Evolutionary conservation across 2,888 invertebrate genomes (phyloP), one percentile per base, ranked within the genome.

Genomic region (Neuroscelio doddi): DNA sequence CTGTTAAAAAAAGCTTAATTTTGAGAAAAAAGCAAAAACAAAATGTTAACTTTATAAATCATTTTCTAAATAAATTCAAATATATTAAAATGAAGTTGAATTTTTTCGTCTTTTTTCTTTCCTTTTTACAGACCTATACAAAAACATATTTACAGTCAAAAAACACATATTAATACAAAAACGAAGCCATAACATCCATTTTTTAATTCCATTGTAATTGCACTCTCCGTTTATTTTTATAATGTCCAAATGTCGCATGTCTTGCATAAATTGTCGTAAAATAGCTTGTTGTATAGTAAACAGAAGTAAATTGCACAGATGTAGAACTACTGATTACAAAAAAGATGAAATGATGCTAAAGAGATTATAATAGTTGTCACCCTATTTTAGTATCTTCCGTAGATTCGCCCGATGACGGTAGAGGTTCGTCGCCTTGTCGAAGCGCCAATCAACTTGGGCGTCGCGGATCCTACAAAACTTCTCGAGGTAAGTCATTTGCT

Each of bases 401-500:
- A 82, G 92, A 92, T 86, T 91, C 91, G 5, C 91, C 92, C 45
- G 92, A 92, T 72, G 92, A 93, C 75, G 92, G 92, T 79, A 88
- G 92, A 80, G 91, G 90, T 62, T 89, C 90, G 85, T 92, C 92
- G 0, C 92, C 92, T 14, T 89, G 90, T 80, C 86, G 88, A 75
- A 90, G 90, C 77, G 86, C 86, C 71, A 87, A 87, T 73, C 88
- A 87, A 72, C 88, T 94, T 70, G 94, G 92, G 63, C 89, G 94
- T 27, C 90, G 94, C 77, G 93, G 94, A 85, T 94, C 94, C 36
- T 94, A 94, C 87, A 94, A 94, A 87, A 93, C 93, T 52, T 93
- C 93, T 74, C 87, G 94, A 91, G 94, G 94, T 94, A 85, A 87
- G 90, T 68, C 34, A 49, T 46, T 32, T 21, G 15, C 38, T 47